These are phyloP conservation scores for Electrona antarctica DNA, from an alignment of 2,113 vertebrate genomes.

Conservation along the genomic window DNA sequence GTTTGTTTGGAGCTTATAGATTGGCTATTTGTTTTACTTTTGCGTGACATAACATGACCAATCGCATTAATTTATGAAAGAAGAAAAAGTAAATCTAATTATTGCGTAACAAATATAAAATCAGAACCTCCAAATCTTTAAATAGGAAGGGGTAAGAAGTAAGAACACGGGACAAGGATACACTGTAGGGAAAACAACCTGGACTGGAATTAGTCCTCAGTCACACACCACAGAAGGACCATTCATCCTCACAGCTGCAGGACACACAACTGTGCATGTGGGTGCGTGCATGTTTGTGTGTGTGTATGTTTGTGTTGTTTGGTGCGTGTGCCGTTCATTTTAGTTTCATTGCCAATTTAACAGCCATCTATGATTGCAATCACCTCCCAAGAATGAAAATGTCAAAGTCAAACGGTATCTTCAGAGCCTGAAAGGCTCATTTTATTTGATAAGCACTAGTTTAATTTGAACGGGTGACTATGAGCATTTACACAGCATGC, in stretches of 20 bases:
- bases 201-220: constrained; percentile 63
- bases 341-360: constrained; percentile 47
- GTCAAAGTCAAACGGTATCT: constrained; percentile 49
- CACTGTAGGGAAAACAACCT: constrained; percentile 42
- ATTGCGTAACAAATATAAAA: background rate
- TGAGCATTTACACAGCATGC: constrained; percentile 32
- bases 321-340: constrained; percentile 5
- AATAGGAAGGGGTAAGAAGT: constrained; percentile 40
- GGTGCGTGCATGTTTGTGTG: constrained; percentile 5
- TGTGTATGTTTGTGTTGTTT: background rate
- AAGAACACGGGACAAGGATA: constrained; percentile 23
- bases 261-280: constrained; percentile 38
- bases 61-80: no score
- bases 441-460: constrained; percentile 39
- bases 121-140: constrained; percentile 20
- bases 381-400: constrained; percentile 67
- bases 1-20: no score
- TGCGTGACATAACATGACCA: no score
- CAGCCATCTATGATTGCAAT: constrained; percentile 72
- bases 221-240: constrained; percentile 68
- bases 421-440: constrained; percentile 43
- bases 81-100: no score
- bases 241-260: constrained; percentile 78
- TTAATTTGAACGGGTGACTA: constrained; percentile 28
- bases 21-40: no score